Base-by-base conservation (phyloP, 2,113 vertebrate species). In the Peromyscus leucopus region DNA sequence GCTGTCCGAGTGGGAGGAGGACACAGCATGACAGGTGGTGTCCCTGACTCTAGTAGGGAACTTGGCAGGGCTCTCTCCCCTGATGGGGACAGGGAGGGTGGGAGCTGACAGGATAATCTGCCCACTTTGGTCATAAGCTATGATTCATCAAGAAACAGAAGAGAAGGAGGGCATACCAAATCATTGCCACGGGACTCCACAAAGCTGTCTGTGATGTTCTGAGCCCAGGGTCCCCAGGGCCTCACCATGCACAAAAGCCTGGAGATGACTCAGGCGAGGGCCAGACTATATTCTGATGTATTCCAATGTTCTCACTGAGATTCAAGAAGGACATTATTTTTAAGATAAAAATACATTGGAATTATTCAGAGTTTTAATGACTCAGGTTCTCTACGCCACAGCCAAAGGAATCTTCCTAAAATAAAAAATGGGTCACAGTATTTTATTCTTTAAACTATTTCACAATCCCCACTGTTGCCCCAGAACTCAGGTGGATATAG, bases 1-100 rank as follows among this genome's bases (percentile, higher is more conserved):
- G 97, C 87, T 97, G 89, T 89, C 97, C 46, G 17, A 97, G 98
- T 97, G 87, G 98, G 97, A 97, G 95, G 97, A 97, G 86, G 95
- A 95, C 2, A 4, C 83, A 26, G 71, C 24, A 7, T 63, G 88
- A 78, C 97, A 98, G 97, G 96, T 96, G 97, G 96, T 85, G 79
- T 97, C 96, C 95, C 97, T 96, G 96, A 91, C 91, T 97, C 83
- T 46, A 61, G 83, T 95, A 85, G 87, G 91, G 78, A n/a, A 96
- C 22, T 97, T 97, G 97, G 97, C 97, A 97, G 87, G 55, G 79
- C 31, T 91, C 13, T 16, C 85, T 96, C 65, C 67, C 71, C 69
- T 71, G 12, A 31, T 90, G 71, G n/a, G 55, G 69, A 96, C 61
- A 85, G 21, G 63, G 16, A 74, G 48, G 82, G 83, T 71, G 28